A percentile compares a stretch with the other conserved stretches of the same genome.
These are phyloP conservation scores for Nymphalis c-album DNA, from an alignment of 2,888 invertebrate genomes.

Conservation along the genomic window DNA sequence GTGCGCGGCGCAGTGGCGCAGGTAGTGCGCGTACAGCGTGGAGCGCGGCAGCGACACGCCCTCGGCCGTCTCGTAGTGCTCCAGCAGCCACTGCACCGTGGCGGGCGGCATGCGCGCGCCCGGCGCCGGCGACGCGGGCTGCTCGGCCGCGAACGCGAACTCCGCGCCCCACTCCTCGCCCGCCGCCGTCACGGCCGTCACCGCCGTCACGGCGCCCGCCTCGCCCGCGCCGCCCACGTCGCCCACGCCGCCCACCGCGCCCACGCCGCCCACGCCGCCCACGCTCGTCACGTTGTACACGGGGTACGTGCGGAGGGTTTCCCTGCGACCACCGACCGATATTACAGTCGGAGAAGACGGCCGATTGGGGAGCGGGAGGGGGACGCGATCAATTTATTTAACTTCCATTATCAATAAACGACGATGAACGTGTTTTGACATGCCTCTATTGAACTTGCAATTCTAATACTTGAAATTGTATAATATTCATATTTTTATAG, in stretches of 20 bases:
- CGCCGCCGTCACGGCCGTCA: conserved; percentile 50
- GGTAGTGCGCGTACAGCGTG: conserved; percentile 97
- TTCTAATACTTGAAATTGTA: too few species aligned
- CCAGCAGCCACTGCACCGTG: conserved; percentile 97
- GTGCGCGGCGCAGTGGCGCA: conserved; percentile 95
- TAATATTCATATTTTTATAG: too few species aligned
- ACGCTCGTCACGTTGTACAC: conserved; percentile 70
- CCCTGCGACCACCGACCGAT: conserved; percentile 62
- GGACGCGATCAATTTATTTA: too few species aligned
- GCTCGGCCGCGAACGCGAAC: conserved; percentile 76
- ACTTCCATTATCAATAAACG: too few species aligned
- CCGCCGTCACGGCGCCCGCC: conserved; percentile 62
- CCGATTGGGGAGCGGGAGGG: too few species aligned
- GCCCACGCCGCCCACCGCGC: conserved; percentile 39
- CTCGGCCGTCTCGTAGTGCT: conserved; percentile 99
- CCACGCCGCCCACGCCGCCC: conserved; percentile 52
- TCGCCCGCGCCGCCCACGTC: conserved; percentile 60
- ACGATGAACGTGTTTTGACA: too few species aligned
- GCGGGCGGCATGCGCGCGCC: conserved; percentile 83
- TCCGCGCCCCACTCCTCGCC: conserved; percentile 56
- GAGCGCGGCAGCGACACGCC: conserved; percentile 94
- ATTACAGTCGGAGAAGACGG: background rate
- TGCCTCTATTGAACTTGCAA: too few species aligned
- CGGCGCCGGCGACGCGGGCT: conserved; percentile 54
- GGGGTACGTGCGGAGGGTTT: conserved; percentile 87